Percentiles rank a stretch among this genome's conserved stretches.
phyloP scores from a whole-genome alignment of 2,888 invertebrate genomes.

The Orthosia gothica region DNA sequence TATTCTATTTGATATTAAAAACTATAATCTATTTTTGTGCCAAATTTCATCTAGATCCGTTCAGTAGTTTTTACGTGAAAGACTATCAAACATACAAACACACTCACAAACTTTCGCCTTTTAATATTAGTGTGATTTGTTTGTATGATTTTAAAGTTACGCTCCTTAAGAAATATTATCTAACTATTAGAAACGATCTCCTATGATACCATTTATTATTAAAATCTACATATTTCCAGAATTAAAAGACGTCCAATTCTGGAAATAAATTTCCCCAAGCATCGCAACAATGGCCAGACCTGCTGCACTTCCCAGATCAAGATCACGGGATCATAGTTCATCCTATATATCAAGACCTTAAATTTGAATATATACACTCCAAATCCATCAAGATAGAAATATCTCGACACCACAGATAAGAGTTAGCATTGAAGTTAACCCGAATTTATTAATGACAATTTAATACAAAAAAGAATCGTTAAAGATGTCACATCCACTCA shows the following conservation, averaged over 20 bases:
- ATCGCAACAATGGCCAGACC: neutral
- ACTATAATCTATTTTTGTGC: too few relatives aligned
- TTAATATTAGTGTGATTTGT: neutral
- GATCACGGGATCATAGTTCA: neutral
- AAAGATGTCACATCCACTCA: slow-evolving; percentile 27
- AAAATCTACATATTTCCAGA: too few relatives aligned
- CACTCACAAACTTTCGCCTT: too few relatives aligned
- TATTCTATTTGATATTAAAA: too few relatives aligned
- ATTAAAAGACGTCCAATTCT: neutral
- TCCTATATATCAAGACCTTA: neutral
- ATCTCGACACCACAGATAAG: neutral
- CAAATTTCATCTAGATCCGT: too few relatives aligned
- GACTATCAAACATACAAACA: too few relatives aligned
- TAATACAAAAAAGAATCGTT: slow-evolving; percentile 1
- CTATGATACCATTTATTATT: neutral
- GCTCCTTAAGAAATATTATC: neutral
- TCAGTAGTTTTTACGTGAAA: too few relatives aligned
- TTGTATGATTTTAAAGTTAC: neutral
- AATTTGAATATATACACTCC: neutral
- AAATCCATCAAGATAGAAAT: neutral
- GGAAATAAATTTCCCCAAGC: neutral
- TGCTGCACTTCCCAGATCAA: neutral
- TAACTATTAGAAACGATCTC: too few relatives aligned
- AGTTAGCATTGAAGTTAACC: neutral
- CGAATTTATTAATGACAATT: slow-evolving; percentile 6